Evolutionary conservation across 2,888 invertebrate species (phyloP).

Genomic region (Nomada lathburiana): DNA sequence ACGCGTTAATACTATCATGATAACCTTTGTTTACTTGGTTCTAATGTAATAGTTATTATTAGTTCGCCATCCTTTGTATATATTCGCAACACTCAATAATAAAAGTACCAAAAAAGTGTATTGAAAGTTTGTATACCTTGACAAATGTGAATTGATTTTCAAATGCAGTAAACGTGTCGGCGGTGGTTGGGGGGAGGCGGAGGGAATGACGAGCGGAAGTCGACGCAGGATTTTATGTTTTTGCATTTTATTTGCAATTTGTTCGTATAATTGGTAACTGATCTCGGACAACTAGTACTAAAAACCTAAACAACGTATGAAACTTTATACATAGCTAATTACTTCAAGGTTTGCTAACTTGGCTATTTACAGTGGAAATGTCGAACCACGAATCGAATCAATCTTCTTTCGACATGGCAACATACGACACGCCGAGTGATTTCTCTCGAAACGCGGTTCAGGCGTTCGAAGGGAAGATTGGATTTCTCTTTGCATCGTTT

Average conservation of each 20-base stretch:
- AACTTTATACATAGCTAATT: conserved; percentile 81
- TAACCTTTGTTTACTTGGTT: conserved; percentile 84
- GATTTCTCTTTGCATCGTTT: conserved; percentile 73
- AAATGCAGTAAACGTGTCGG: too few relatives aligned
- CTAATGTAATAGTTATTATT: conserved; percentile 82
- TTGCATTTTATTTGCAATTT: conserved; percentile 79
- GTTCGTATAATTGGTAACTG: conserved; percentile 82
- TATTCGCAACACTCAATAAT: conserved; percentile 84
- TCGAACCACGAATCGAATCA: conserved; percentile 67
- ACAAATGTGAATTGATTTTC: too few relatives aligned
- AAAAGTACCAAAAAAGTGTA: conserved; percentile 49
- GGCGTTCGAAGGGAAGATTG: conserved; percentile 76
- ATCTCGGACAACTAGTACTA: conserved; percentile 80
- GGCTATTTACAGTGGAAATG: conserved; percentile 77
- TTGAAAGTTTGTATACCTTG: too few relatives aligned
- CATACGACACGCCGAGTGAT: conserved; percentile 5
- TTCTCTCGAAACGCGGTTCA: conserved; percentile 49
- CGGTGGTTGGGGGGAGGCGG: background rate
- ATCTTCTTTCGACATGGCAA: background rate
- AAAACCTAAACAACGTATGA: conserved; percentile 82
- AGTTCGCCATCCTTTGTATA: conserved; percentile 84
- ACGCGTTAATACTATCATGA: conserved; percentile 82
- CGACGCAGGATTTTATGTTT: conserved; percentile 58
- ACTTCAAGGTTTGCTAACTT: conserved; percentile 72
- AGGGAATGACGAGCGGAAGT: background rate